Evolutionary conservation across 2,888 invertebrate species (phyloP), one percentile per base, ranked within the genome.

Genomic region (Argyresthia goedartella): DNA sequence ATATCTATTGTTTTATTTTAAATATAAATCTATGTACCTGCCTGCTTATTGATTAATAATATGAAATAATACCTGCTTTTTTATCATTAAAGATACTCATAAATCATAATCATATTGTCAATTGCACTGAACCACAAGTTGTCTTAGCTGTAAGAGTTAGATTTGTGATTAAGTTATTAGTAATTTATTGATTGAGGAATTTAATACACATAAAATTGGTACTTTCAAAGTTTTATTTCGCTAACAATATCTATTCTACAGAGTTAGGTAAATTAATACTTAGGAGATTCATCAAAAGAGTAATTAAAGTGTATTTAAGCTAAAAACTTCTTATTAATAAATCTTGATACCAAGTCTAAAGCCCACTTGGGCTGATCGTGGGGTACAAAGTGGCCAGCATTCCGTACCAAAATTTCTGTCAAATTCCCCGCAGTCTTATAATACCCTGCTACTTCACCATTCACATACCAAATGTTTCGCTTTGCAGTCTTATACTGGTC

Each of bases 361-460:
- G 89, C 87, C 81, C 88, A 88, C 55, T 84, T 76, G 0, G 91
- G 90, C 59, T 91, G 88, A 60, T 91, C 90, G 49, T 73, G 68
- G 0, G 91, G 90, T 1, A 90, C 89, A 87, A 94, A 92, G 64
- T 95, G 95, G 0, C 95, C 95, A 8, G 95, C 92, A 75, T 92
- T 90, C 41, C 94, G 82, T 0, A 95, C 90, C 58, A 94, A 66
- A 1, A 93, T 87, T 63, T 93, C 93, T 0, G 91, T 90, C 16
- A 95, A 76, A 64, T 92, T 92, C 0, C 91, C 91, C 13, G 90
- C 91, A 57, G 84, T 85, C 67, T 92, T 93, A 1, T 88, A 88
- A 73, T 93, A 95, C 0, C 95, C 95, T 1, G 94, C 94, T 13
- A 95, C 73, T 45, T 91, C 89, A 2, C 74, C 69, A 10, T 71